A percentile compares a stretch with the other conserved stretches of the same genome.
Conservation (phyloP, 2,888 invertebrate species). For the Cremastinae sp. region DNA sequence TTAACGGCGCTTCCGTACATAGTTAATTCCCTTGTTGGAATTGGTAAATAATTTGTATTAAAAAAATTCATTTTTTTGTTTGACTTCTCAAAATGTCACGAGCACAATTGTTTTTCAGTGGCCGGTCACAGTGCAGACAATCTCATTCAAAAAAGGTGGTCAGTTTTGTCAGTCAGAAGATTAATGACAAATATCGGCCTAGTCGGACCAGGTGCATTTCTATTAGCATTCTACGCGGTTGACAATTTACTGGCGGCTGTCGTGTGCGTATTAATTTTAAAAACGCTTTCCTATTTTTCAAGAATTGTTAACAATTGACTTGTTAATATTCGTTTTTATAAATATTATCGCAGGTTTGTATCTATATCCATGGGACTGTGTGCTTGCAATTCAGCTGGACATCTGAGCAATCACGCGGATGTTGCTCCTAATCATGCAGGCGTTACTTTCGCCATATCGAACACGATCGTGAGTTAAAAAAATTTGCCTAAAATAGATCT, state of each 20-base stretch:
- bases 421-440: conserved; percentile 90
- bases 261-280: conserved; percentile 81
- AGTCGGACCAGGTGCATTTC: conserved; percentile 87
- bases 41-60: conserved; percentile 81
- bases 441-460: conserved; percentile 88
- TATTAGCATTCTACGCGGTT: conserved; percentile 87
- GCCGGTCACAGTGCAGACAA: conserved; percentile 88
- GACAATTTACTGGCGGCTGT: conserved; percentile 86
- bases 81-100: background rate
- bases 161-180: conserved; percentile 86
- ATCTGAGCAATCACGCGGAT: conserved; percentile 89
- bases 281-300: conserved; percentile 1
- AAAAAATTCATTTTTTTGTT: background rate
- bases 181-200: conserved; percentile 88
- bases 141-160: conserved; percentile 84
- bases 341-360: conserved; percentile 84
- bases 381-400: conserved; percentile 89
- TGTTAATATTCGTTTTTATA: conserved; percentile 30
- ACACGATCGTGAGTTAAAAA: conserved; percentile 84
- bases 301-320: no score
- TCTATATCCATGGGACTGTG: conserved; percentile 89
- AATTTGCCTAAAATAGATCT: conserved; percentile 16
- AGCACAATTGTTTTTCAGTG: conserved; percentile 76
- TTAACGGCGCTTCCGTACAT: conserved; percentile 88
- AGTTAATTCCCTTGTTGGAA: conserved; percentile 87